These are phyloP conservation scores for Aspidiotus destructor DNA, from an alignment of 2,888 invertebrate genomes.

Conservation along the genomic window DNA sequence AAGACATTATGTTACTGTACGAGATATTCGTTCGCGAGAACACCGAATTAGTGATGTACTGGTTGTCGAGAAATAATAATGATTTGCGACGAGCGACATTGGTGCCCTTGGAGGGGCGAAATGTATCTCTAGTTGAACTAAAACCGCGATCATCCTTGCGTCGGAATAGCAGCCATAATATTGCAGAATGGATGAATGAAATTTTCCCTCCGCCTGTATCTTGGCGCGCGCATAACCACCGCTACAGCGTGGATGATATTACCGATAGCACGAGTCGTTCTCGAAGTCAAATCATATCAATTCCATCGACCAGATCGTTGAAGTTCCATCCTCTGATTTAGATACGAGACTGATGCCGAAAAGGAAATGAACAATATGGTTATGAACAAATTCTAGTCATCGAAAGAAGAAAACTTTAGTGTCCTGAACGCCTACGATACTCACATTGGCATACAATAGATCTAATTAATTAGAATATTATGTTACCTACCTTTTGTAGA, in stretches of 20 bases:
- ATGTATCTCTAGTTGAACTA: neutral
- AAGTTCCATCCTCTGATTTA: constrained; percentile 45
- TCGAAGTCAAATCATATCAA: constrained; percentile 44
- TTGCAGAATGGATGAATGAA: constrained; percentile 27
- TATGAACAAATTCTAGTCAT: neutral
- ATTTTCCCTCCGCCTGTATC: constrained; percentile 38
- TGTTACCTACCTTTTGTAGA: constrained; percentile 2
- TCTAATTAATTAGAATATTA: neutral
- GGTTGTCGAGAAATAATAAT: constrained; percentile 43
- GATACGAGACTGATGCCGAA: neutral
- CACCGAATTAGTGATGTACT: constrained; percentile 60
- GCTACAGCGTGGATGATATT: constrained; percentile 61
- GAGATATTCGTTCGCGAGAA: constrained; percentile 55
- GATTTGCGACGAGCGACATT: constrained; percentile 24
- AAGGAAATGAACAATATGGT: neutral
- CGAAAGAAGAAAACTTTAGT: no score
- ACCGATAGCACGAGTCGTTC: constrained; percentile 51
- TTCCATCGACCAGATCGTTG: constrained; percentile 57
- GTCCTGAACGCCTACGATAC: no score
- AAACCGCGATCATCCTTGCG: constrained; percentile 3
- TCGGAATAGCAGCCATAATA: constrained; percentile 1
- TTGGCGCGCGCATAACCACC: constrained; percentile 44
- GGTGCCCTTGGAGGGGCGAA: constrained; percentile 3
- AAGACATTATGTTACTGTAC: constrained; percentile 24
- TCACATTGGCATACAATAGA: no score